Conservation (phyloP, 2,888 invertebrate species). For the Aphrophora alni region DNA sequence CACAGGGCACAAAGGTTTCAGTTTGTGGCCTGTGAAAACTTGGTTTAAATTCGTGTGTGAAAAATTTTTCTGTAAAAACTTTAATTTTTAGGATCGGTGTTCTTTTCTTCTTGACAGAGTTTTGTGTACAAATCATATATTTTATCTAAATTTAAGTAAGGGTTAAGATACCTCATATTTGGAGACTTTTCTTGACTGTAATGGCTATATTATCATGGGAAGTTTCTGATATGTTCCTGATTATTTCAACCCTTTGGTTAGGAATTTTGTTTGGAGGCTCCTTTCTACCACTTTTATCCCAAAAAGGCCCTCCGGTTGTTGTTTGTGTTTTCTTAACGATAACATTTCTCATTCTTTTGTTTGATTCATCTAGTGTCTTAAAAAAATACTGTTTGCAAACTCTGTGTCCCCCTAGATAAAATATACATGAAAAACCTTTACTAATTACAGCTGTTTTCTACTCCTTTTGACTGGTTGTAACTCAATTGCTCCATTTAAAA, state of each 20-base stretch:
- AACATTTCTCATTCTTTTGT: slow-evolving; percentile 17
- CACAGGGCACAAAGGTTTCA: slow-evolving; percentile 10
- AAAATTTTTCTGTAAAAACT: not conserved
- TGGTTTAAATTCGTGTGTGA: slow-evolving; percentile 28
- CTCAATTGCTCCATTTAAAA: slow-evolving; percentile 18
- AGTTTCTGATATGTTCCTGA: slow-evolving; percentile 15
- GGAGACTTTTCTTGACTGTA: slow-evolving; percentile 11
- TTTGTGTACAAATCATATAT: not conserved
- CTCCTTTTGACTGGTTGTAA: not conserved
- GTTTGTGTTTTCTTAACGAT: slow-evolving; percentile 11
- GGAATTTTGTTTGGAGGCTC: slow-evolving; percentile 27
- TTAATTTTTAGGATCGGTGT: not conserved
- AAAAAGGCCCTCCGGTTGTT: not conserved
- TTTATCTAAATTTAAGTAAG: no score
- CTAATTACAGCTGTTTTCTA: not conserved
- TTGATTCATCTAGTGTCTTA: slow-evolving; percentile 21
- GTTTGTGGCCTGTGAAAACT: slow-evolving; percentile 12
- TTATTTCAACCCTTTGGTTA: no score
- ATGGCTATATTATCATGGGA: slow-evolving; percentile 25
- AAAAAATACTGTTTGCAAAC: slow-evolving; percentile 22
- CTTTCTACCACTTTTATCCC: slow-evolving; percentile 26
- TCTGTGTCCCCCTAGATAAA: slow-evolving; percentile 4
- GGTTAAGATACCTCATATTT: not conserved
- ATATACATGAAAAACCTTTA: not conserved
- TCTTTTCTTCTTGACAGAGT: slow-evolving; percentile 21